Evolutionary conservation across 2,797 vertebrate genomes (phyloP), one percentile per base, ranked within the genome.

Genomic region (Orientallactaga sibirica): DNA sequence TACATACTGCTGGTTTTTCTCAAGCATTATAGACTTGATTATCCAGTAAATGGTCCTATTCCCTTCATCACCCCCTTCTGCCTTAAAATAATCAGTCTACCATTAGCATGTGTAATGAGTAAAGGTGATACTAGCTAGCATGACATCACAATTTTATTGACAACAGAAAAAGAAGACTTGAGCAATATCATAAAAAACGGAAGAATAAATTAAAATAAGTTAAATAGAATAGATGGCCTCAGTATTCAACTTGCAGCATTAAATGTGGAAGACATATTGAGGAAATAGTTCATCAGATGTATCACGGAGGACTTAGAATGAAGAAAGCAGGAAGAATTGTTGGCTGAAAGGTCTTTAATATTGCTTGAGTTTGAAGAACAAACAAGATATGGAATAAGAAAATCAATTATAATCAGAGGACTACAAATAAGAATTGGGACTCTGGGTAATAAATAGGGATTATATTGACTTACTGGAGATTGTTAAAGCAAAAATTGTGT

Each of bases 351-450:
- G 74, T 86, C 29, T 82, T 88, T 7, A 62, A 16, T 74, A 88
- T 62, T 88, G 22, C 8, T 86, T 91, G 11, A 74, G 25, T 93
- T 77, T 67, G 27, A 92, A 93, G 74, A 90, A 55, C 11, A 22
- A 93, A 66, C 7, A 58, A 48, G 43, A 68, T 55, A 62, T 25
- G 25, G 24, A 66, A 22, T 37, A 24, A 41, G 68, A 19, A 1
- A 24, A 25, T 48, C 62, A 70, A 33, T 22, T 61, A 18, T 29
- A 77, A 33, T 11, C 41, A 82, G 1, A 82, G 73, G 19, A 48
- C 81, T 78, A 37, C 33, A 91, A 67, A 52, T 73, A 41, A 70
- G 58, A 48, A 82, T 90, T 43, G 70, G 22, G 33, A 64, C 2
- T 8, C 52, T 70, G 37, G 29, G 33, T 86, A 12, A 75, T 41